Conservation (phyloP, 2,113 vertebrate genomes). For the Leptosomus discolor region DNA sequence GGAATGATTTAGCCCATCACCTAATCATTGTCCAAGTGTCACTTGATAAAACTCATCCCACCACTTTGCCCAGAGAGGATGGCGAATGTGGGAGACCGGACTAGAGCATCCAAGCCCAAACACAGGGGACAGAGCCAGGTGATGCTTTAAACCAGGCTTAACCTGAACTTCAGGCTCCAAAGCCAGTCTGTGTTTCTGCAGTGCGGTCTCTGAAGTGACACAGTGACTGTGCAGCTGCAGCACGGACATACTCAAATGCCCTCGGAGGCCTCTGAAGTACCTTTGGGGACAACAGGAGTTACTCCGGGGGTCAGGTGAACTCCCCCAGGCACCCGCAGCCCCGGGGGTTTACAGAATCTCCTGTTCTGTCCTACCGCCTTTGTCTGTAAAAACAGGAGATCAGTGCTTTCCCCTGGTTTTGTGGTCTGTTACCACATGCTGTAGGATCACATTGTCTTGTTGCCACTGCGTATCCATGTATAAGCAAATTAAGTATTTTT, state of each 20-base stretch:
- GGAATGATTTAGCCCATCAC: background rate
- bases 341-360: background rate
- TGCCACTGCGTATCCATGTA: background rate
- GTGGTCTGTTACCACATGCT: background rate
- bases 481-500: background rate
- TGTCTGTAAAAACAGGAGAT: background rate
- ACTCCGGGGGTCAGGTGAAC: background rate
- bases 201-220: background rate
- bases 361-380: background rate
- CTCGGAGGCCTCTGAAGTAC: background rate
- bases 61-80: background rate
- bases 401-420: background rate
- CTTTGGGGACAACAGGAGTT: background rate
- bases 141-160: background rate
- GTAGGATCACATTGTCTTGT: background rate
- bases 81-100: background rate
- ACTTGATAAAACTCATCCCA: background rate
- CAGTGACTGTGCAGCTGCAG: background rate
- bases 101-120: background rate
- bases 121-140: background rate
- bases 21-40: background rate
- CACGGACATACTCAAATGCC: background rate
- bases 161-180: background rate
- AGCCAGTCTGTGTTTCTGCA: background rate
- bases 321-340: background rate